Evolutionary conservation across 2,797 vertebrate genomes (phyloP), one percentile per base, ranked within the genome.

Genomic region (Lepidocolaptes lacrymiger): DNA sequence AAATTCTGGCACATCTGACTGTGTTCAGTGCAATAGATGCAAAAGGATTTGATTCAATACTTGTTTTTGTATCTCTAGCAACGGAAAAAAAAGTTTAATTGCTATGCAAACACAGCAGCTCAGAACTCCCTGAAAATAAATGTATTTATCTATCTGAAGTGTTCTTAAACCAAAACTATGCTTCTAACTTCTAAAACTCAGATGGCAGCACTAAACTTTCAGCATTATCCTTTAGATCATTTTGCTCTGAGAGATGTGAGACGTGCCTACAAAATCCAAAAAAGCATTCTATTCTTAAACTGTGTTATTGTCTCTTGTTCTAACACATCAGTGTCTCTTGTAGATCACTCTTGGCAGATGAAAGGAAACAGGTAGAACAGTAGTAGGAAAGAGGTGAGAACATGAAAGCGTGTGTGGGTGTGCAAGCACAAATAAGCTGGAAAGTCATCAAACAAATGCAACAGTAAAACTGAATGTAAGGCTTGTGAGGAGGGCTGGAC

Each of bases 341-440:
- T 58, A 64, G 16, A 48, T 56, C 14, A 7, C 41, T 80, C 36
- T 22, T 32, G 18, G 68, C 75, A 92, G 66, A 78, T 30, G 19
- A 37, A 1, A 80, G 56, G 67, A 78, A 86, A 69, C 34, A 90
- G 58, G 78, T 87, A 62, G 30, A 86, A 84, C 17, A 55, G 69
- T 4, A 41, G 48, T 3, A 81, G 54, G 34, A 77, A 84, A 49
- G 43, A 85, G 55, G 55, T 82, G 75, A 93, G 84, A 52, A 59
- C n/a, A 56, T 0, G 30, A 20, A 17, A 14, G 27, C 2, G 2
- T 12, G 13, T 23, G 28, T 2, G 22, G 4, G 17, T 1, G 39
- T 32, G 32, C 26, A 28, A 6, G 36, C 64, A 77, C 28, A 71
- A 61, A 73, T 66, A 73, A 34, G 28, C 52, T 76, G 83, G 3